phyloP scores from a whole-genome alignment of 2,113 vertebrate genomes.

The Lota lota region DNA sequence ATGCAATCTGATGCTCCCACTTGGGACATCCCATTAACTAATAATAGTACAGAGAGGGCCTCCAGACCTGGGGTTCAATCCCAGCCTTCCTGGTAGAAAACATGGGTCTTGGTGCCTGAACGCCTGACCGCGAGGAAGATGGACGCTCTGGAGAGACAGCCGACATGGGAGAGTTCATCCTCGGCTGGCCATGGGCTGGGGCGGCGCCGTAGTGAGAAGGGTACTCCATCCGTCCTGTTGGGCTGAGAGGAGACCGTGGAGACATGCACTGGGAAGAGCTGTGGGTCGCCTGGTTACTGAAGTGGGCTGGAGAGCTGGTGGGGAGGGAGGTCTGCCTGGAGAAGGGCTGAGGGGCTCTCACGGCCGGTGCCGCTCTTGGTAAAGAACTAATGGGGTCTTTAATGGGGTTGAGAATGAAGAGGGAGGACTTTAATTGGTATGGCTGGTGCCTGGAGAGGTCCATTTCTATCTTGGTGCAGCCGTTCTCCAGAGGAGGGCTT shows the following conservation, averaged over 20 bases:
- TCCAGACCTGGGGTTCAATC: constrained; percentile 97
- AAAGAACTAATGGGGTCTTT: constrained; percentile 76
- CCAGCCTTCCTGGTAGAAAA: constrained; percentile 91
- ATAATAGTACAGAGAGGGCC: constrained; percentile 85
- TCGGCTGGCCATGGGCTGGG: constrained; percentile 39
- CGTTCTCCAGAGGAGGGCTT: constrained; percentile 71
- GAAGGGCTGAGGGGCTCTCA: constrained; percentile 57
- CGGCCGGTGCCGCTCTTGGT: constrained; percentile 77
- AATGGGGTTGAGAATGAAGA: constrained; percentile 87
- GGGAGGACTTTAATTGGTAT: constrained; percentile 86
- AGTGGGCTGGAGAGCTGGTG: constrained; percentile 65
- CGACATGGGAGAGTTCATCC: constrained; percentile 68
- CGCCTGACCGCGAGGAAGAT: constrained; percentile 72
- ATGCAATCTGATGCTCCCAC: constrained; percentile 4
- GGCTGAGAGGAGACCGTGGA: constrained; percentile 56
- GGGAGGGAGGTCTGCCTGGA: constrained; percentile 76
- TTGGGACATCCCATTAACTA: constrained; percentile 46
- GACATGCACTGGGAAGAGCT: constrained; percentile 53
- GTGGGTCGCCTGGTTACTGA: constrained; percentile 59
- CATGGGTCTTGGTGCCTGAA: constrained; percentile 87
- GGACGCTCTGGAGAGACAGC: constrained; percentile 68
- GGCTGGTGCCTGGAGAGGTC: constrained; percentile 86
- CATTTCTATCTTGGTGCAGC: constrained; percentile 82
- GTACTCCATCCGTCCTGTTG: constrained; percentile 42
- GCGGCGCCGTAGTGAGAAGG: constrained; percentile 35